Evolutionary conservation across 1,140 invertebrate genomes (phyloP), one percentile per base, ranked within the genome.

Genomic region (Dendroctonus valens): DNA sequence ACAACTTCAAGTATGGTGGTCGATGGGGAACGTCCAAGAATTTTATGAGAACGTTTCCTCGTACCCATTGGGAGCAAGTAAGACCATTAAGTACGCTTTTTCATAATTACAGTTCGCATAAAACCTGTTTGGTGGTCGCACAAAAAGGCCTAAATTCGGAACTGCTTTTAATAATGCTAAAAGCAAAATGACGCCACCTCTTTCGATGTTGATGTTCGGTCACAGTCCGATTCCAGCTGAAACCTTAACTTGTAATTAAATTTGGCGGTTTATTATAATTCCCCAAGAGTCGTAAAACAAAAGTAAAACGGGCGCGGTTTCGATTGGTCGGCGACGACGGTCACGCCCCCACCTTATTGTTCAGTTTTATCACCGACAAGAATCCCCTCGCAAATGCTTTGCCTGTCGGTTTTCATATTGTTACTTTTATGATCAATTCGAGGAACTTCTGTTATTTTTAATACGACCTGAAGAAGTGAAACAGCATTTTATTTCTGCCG

Each of bases 191-290:
- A 26, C 26, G 26, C 26, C 26, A 26, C 26, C 26, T 26, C 26
- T 26, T 26, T 26, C 26, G 26, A 26, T 26, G 26, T 26, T 26
- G 26, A 26, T 26, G 26, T 26, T 26, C 26, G 26, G 26, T 26
- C 26, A 26, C 26, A 26, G 26, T 26, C 26, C 26, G 26, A 26
- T 26, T 26, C 26, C 26, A 3, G 26, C 26, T 26, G 26, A 26
- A 26, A 26, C 26, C 26, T 26, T 26, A 49, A 59, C 44, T 58
- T 52, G n/a, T 62, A 68, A 68, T 68, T 68, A 68, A 68, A 68
- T 68, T 68, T 63, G 66, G 66, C 66, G 66, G 60, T 68, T 63
- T 26, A 26, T 26, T 26, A 26, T 51, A 63, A 68, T 63, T 68
- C 66, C 59, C 38, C 41, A 26, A 40, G 26, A 54, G 50, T 68